Evolutionary conservation across 2,888 invertebrate species (phyloP).

Genomic region (Stenichneumon culpator): DNA sequence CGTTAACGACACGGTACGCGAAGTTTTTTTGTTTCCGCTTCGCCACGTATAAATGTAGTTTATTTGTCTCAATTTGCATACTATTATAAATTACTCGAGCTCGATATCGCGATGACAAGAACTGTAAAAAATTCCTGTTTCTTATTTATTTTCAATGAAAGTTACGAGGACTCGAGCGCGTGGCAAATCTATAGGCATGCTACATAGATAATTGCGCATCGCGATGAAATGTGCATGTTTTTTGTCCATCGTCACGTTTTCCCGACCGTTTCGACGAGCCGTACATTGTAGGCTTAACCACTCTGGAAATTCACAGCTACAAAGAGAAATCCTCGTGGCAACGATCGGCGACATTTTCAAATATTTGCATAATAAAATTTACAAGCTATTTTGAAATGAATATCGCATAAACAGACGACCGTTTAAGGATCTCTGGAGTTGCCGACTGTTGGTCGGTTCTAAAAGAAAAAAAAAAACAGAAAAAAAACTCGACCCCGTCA

Average conservation of each 20-base stretch:
- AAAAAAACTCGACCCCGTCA: not conserved
- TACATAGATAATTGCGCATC: not conserved
- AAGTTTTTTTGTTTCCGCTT: not conserved
- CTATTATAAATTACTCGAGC: not conserved
- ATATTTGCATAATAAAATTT: not conserved
- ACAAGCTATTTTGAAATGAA: not conserved
- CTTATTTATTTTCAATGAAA: not conserved
- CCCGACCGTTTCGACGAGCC: not conserved
- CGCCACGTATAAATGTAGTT: not conserved
- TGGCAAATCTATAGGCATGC: not conserved
- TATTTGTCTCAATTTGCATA: not conserved
- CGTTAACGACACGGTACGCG: not conserved
- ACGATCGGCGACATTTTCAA: not conserved
- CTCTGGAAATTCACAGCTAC: not conserved
- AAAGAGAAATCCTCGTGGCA: not conserved
- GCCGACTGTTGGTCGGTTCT: not conserved
- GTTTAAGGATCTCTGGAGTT: not conserved
- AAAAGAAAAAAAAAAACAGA: not conserved
- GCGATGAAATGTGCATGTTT: not conserved
- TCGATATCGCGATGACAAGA: conserved; percentile 4
- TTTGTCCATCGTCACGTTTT: not conserved
- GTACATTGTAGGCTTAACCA: not conserved
- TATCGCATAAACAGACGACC: not conserved
- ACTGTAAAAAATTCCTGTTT: not conserved
- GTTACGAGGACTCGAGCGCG: not conserved